Base-by-base conservation (phyloP, 2,797 vertebrate species). In the Coccyzus lansbergi region DNA sequence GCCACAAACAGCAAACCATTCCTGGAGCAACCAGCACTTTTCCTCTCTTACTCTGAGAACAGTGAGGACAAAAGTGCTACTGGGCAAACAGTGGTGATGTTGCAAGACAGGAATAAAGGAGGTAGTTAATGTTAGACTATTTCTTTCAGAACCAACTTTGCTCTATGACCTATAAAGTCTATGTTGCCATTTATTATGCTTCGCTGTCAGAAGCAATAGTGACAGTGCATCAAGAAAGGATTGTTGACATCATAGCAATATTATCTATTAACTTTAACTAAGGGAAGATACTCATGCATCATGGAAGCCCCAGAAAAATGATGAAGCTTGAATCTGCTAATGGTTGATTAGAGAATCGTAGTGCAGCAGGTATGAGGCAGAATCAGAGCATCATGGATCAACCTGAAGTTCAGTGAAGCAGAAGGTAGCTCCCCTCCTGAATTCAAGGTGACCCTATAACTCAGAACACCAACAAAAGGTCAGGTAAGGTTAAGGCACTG, bases 91-190 rank as follows among this genome's bases (percentile, higher is more conserved):
- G 44, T 55, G 42, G 62, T 20, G 67, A 22, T 46, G 25, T 46
- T 49, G 70, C 31, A 64, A 58, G 78, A 15, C 3, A 12, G 67
- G 44, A 75, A 36, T 0, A 29, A 77, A 82, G 74, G 46, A 49
- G 78, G 31, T 1, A 36, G 63, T 17, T 46, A 18, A 38, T 0
- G 0, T 15, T 11, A 14, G 2, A 19, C 11, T 31, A 0, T 25
- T 46, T 44, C 48, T 65, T 71, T 44, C 75, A 81, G 82, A 87
- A 64, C 31, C 9, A 55, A 56, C 59, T 68, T 28, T 31, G 20
- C 51, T 72, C 15, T 22, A 4, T 10, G 10, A 87, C 40, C 52
- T 63, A 8, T 19, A 34, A 22, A 60, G 44, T 24, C 82, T 34
- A 42, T 64, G 49, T 6, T 87, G 16, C n/a, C 53, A 36, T 62